Evolutionary conservation across 30 jellyfish, hydroid and myxozoan genomes (phyloP), one percentile per base, ranked within the genome.

Genomic region (Hydractinia symbiolongicarpus): DNA sequence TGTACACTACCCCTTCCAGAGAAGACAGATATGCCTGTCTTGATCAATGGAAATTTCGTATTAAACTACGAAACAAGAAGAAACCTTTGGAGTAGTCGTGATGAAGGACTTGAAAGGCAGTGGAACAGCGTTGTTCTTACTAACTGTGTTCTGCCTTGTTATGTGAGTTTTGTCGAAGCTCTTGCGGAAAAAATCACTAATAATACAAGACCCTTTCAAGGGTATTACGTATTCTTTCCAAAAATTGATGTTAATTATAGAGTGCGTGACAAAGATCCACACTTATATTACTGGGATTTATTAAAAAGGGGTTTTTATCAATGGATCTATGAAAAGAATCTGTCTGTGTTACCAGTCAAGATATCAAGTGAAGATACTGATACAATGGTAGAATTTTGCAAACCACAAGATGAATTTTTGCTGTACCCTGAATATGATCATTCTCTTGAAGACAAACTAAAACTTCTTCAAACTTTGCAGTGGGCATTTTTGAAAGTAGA

Each of bases 51-150:
- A 55, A 80, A 80, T 54, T 88, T 88, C 66, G 82, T 88, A 54
- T 75, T 88, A 5, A 90, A 88, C 67, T 83, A 88, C 60, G 96
- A 88, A 78, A 73, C 96, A 67, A 66, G 96, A 61, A 21, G 96
- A 72, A 62, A 88, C 11, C 87, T 88, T 10, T 69, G 84, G 79
- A 78, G 54, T 50, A 72, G 85, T 67, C n/a, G 20, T 20, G 64
- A 72, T 4, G 85, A 88, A 4, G 40, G 70, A 17, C 79, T 77
- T 52, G 95, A 88, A 62, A 75, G 66, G n/a, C 58, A 6, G 6
- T 88, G 96, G 96, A 88, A 88, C 53, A 50, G 19, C 17, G 52
- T 64, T 13, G 40, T 64, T 6, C 74, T 64, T 13, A 64, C 4
- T 51, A 64, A 64, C 4, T 64, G 74, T 13, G 40, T 64, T 64